phyloP scores from a whole-genome alignment of 1,140 invertebrate species.

The Cyclina sinensis region DNA sequence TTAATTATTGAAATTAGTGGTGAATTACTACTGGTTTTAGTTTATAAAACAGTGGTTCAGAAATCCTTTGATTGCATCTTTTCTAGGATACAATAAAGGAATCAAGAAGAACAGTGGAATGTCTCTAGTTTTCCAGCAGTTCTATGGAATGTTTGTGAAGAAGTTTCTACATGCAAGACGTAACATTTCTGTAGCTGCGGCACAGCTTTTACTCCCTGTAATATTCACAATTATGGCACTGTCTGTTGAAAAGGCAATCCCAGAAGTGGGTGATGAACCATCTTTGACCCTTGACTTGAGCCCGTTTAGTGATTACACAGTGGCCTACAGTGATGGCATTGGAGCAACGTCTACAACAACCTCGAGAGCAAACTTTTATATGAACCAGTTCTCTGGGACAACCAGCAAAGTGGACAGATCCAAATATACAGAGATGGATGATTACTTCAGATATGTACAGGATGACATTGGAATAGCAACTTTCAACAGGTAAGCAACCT shows the following conservation, averaged over 20 bases:
- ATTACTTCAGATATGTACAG: conserved; percentile 63
- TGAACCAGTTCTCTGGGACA: background rate
- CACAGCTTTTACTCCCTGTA: conserved; percentile 84
- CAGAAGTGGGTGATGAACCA: conserved; percentile 80
- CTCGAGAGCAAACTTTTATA: conserved; percentile 41
- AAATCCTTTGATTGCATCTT: too few relatives aligned
- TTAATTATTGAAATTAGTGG: too few relatives aligned
- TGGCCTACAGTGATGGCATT: conserved; percentile 59
- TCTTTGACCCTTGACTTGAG: conserved; percentile 74
- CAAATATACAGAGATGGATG: conserved; percentile 28
- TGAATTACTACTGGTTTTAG: too few relatives aligned
- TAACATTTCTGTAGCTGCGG: conserved; percentile 80
- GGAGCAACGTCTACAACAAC: background rate
- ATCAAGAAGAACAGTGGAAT: conserved; percentile 74
- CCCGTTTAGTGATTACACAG: conserved; percentile 65
- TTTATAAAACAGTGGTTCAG: too few relatives aligned
- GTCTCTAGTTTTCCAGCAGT: conserved; percentile 78
- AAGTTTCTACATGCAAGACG: conserved; percentile 84
- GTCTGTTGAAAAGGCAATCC: conserved; percentile 81
- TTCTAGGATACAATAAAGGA: conserved; percentile 71
- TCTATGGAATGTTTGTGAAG: conserved; percentile 86
- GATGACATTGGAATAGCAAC: conserved; percentile 69
- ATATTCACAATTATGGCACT: conserved; percentile 85
- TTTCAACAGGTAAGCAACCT: conserved; percentile 76
- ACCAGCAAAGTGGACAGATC: conserved; percentile 2